Evolutionary conservation across 2,888 invertebrate genomes (phyloP).

Genomic region (Lasioglossum leucozonium): DNA sequence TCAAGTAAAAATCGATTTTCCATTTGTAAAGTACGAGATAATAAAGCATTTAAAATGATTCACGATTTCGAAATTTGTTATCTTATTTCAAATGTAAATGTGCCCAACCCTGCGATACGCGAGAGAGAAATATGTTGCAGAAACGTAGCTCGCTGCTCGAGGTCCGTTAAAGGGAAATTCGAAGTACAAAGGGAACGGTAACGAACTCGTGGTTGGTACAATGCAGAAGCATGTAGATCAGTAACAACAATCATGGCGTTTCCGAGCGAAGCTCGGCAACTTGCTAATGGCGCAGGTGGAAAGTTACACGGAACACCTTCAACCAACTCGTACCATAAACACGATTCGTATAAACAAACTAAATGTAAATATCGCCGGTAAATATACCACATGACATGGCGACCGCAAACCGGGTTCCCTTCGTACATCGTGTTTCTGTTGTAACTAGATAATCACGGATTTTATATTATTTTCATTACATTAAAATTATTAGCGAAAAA

Average conservation of each 20-base stretch:
- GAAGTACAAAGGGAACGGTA: background rate
- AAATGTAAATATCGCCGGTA: background rate
- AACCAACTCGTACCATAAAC: background rate
- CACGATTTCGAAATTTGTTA: background rate
- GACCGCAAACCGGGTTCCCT: background rate
- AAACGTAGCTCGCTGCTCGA: too few species aligned
- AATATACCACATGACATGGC: too few species aligned
- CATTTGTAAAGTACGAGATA: background rate
- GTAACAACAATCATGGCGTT: background rate
- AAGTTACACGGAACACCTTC: background rate
- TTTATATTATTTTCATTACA: too few species aligned
- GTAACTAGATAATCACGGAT: background rate
- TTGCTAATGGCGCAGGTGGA: background rate
- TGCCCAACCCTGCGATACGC: background rate
- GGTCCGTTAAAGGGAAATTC: background rate
- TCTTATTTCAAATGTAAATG: background rate
- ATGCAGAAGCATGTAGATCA: background rate
- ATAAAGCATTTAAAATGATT: background rate
- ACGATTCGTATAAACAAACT: background rate
- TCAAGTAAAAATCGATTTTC: too few species aligned
- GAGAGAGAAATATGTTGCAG: background rate
- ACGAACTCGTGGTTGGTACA: background rate
- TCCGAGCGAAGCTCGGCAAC: background rate
- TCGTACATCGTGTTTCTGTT: background rate
- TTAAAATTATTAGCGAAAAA: too few species aligned